A percentile compares a stretch with the other conserved stretches of the same genome.
Conservation (phyloP, 1,140 invertebrate species). For the Drosophila murphyi region DNA sequence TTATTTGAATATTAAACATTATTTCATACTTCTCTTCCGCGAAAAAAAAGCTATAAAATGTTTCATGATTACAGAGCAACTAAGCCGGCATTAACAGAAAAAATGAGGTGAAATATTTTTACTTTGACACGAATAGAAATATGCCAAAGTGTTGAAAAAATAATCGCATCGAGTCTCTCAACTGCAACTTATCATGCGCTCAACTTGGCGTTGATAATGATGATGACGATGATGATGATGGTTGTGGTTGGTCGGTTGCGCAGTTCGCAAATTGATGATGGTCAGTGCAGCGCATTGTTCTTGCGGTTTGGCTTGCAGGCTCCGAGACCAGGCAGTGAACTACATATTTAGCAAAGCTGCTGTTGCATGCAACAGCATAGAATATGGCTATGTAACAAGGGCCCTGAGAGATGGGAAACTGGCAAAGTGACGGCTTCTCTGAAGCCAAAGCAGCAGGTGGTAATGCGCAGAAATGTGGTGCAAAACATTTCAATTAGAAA, state of each 20-base stretch:
- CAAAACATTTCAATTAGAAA: constrained; percentile 80
- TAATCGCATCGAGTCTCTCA: constrained; percentile 69
- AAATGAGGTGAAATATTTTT: constrained; percentile 13
- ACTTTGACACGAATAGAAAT: constrained; percentile 28
- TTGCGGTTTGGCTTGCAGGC: constrained; percentile 65
- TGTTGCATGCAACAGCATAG: constrained; percentile 18
- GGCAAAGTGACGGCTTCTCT: constrained; percentile 36
- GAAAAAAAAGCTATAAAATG: neutral
- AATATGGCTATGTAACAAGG: constrained; percentile 22
- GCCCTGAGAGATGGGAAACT: constrained; percentile 8
- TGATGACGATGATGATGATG: constrained; percentile 56
- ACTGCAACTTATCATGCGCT: constrained; percentile 75
- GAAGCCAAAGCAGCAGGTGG: constrained; percentile 70
- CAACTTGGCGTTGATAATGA: constrained; percentile 72
- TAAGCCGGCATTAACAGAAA: neutral
- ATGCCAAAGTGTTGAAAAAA: constrained; percentile 51
- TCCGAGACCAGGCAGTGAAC: constrained; percentile 59
- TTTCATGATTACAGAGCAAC: constrained; percentile 2
- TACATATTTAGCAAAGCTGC: constrained; percentile 55
- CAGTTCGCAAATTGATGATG: neutral
- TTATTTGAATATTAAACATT: no score
- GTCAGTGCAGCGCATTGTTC: constrained; percentile 52
- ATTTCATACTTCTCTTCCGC: neutral
- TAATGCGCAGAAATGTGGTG: constrained; percentile 80
- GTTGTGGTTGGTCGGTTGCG: constrained; percentile 50